phyloP scores from a whole-genome alignment of 2,888 invertebrate genomes.

The Patella pellucida region DNA sequence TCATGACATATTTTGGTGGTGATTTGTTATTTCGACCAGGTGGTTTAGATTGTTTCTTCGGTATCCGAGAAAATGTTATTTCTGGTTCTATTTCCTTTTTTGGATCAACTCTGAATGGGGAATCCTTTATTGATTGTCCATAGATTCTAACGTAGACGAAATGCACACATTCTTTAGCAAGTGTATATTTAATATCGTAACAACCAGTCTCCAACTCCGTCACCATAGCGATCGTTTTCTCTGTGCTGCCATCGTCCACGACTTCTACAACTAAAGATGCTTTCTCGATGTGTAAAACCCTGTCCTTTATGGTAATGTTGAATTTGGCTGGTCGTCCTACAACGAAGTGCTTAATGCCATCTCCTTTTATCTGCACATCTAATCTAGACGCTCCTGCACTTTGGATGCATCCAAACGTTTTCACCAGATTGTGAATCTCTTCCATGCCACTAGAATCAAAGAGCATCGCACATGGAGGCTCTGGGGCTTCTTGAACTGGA shows the following conservation, averaged over 20 bases:
- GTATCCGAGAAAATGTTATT: no score
- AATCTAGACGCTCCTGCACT: constrained; percentile 70
- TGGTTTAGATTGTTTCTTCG: no score
- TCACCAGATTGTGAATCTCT: constrained; percentile 58
- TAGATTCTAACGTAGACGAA: constrained; percentile 69
- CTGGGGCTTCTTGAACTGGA: no score
- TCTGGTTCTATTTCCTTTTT: constrained; percentile 1
- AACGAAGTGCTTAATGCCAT: constrained; percentile 68
- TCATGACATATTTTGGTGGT: no score
- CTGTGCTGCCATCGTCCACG: constrained; percentile 44
- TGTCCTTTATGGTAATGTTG: constrained; percentile 68
- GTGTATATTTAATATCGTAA: constrained; percentile 70
- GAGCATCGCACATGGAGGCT: constrained; percentile 14
- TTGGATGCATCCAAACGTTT: constrained; percentile 65
- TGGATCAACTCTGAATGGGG: constrained; percentile 71
- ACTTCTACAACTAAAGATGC: constrained; percentile 63
- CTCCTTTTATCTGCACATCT: constrained; percentile 70
- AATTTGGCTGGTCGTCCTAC: constrained; percentile 66
- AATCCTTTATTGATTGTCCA: constrained; percentile 71
- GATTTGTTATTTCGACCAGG: no score
- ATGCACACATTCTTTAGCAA: constrained; percentile 70
- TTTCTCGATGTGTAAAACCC: constrained; percentile 53
- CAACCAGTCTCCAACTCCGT: constrained; percentile 68
- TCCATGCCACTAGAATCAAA: constrained; percentile 66
- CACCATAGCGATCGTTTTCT: constrained; percentile 59